These are phyloP conservation scores for Drosophila azteca DNA, from an alignment of 1,140 invertebrate species.

Conservation along the genomic window DNA sequence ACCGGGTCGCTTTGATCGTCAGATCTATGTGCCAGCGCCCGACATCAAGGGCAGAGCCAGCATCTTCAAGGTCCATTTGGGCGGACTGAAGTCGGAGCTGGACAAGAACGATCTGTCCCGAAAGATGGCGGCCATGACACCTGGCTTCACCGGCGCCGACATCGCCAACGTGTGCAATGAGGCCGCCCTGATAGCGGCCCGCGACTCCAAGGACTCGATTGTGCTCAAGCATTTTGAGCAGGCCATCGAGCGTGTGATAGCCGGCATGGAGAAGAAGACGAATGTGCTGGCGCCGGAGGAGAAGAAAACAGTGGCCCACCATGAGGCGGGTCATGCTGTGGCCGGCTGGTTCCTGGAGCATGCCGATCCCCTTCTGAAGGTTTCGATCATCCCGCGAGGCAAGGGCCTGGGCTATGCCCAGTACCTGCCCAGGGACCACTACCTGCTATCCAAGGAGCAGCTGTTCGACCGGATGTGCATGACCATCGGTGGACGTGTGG, in stretches of 20 bases:
- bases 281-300: slow-evolving; percentile 99
- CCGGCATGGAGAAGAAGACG: slow-evolving; percentile 99
- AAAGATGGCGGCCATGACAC: slow-evolving; percentile 97
- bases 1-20: slow-evolving; percentile 98
- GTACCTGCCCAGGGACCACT: slow-evolving; percentile 99
- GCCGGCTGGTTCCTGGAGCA: slow-evolving; percentile 99
- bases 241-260: slow-evolving; percentile 98
- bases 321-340: slow-evolving; percentile 99
- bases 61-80: slow-evolving; percentile 96
- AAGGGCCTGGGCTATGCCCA: slow-evolving; percentile 96
- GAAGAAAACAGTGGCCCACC: slow-evolving; percentile 99
- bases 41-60: slow-evolving; percentile 98
- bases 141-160: slow-evolving; percentile 98
- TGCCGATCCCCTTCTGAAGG: slow-evolving; percentile 98
- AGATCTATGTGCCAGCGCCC: slow-evolving; percentile 99
- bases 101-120: slow-evolving; percentile 95
- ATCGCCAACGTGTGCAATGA: slow-evolving; percentile 99
- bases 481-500: slow-evolving; percentile 97
- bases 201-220: slow-evolving; percentile 93
- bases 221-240: slow-evolving; percentile 97
- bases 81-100: slow-evolving; percentile 93
- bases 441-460: slow-evolving; percentile 99
- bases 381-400: slow-evolving; percentile 91
- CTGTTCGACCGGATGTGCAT: slow-evolving; percentile 95
- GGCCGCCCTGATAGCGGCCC: slow-evolving; percentile 97